phyloP scores from a whole-genome alignment of 35 echinoderm and acorn worm genomes.

The Amphiura filiformis region DNA sequence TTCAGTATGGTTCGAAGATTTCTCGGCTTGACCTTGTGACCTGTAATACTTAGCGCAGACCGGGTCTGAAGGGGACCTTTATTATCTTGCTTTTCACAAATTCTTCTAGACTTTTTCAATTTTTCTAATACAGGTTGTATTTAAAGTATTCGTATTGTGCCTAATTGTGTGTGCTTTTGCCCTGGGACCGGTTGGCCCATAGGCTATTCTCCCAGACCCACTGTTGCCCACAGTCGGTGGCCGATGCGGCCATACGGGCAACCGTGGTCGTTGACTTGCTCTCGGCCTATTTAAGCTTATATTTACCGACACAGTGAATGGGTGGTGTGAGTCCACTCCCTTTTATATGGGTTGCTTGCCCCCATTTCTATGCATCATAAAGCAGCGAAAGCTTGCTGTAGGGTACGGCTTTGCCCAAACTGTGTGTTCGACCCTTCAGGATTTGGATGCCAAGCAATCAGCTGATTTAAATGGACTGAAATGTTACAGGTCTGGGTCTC shows the following conservation, averaged over 20 bases:
- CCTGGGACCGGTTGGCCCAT: background rate
- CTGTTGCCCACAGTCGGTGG: background rate
- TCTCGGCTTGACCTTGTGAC: background rate
- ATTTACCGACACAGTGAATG: too few relatives aligned
- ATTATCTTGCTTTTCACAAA: background rate
- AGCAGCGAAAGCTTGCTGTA: background rate
- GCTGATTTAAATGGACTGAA: too few relatives aligned
- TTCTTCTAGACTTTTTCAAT: background rate
- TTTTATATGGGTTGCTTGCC: background rate
- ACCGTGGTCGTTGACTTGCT: background rate
- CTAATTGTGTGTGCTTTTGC: conserved; percentile 9
- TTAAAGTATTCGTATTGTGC: background rate
- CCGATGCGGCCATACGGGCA: background rate
- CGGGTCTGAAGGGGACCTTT: background rate
- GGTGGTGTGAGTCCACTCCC: background rate
- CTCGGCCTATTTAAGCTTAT: background rate
- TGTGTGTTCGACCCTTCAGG: too few relatives aligned
- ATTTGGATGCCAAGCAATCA: too few relatives aligned
- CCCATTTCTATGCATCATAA: background rate
- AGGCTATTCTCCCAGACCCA: background rate
- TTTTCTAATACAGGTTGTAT: background rate
- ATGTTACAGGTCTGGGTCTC: too few relatives aligned
- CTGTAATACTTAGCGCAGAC: background rate
- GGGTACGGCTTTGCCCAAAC: too few relatives aligned
- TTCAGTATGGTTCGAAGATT: background rate